Percentiles rank a stretch among this genome's conserved stretches.
phyloP scores from a whole-genome alignment of 2,797 vertebrate genomes.

The Sebastes diploproa region DNA sequence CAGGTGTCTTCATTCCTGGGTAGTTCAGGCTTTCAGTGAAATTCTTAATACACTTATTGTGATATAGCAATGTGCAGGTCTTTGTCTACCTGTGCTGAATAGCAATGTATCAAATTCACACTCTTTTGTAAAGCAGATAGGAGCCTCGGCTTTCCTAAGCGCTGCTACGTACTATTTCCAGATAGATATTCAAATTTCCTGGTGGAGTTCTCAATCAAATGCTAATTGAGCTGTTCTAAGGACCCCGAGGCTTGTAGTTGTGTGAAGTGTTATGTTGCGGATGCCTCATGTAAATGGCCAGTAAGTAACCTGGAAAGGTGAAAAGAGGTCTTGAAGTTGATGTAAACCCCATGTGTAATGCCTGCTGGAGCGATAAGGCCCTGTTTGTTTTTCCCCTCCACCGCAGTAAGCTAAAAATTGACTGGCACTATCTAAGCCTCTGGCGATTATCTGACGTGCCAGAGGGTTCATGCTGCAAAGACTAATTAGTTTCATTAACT shows the following conservation, averaged over 20 bases:
- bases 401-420: conserved; percentile 78
- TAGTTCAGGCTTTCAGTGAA: conserved; percentile 15
- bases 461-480: conserved; percentile 80
- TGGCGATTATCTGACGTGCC: conserved; percentile 81
- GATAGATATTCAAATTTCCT: conserved; percentile 45
- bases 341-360: conserved; percentile 75
- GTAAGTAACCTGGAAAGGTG: conserved; percentile 62
- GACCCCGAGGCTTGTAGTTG: conserved; percentile 7
- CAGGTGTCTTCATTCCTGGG: conserved; percentile 15
- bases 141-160: background rate
- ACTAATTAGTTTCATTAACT: conserved; percentile 89
- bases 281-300: conserved; percentile 48
- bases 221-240: conserved; percentile 40
- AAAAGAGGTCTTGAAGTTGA: conserved; percentile 65
- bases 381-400: conserved; percentile 65
- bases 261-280: conserved; percentile 22
- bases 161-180: conserved; percentile 16
- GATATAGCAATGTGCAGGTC: background rate
- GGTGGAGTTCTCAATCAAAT: conserved; percentile 45
- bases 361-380: conserved; percentile 68
- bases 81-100: conserved; percentile 21
- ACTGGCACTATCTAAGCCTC: conserved; percentile 80
- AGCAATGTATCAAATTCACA: conserved; percentile 4
- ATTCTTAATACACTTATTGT: conserved; percentile 10
- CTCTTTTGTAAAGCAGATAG: conserved; percentile 14